Conservation (phyloP, 2,113 vertebrate genomes). For the Amphilophus citrinellus region DNA sequence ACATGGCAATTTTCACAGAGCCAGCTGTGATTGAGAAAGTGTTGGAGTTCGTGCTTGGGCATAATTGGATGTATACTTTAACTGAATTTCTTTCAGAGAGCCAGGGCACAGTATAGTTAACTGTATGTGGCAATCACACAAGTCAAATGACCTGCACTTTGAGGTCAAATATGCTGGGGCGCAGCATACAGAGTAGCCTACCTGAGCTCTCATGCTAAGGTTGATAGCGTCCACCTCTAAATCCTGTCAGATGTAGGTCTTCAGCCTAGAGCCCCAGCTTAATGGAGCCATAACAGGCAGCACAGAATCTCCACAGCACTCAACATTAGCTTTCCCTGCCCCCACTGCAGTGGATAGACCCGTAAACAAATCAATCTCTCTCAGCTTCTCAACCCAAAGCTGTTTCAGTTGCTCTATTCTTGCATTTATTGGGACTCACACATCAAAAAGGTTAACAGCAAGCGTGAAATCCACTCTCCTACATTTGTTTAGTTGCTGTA, state of each 20-base stretch:
- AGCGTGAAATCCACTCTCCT: background rate
- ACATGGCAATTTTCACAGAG: background rate
- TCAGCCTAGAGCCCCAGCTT: constrained; percentile 1
- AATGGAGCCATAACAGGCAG: background rate
- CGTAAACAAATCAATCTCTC: background rate
- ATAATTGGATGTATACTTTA: background rate
- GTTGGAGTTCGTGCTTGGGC: background rate
- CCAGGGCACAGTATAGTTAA: background rate
- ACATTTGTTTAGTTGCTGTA: background rate
- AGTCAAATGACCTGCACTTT: background rate
- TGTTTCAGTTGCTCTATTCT: background rate
- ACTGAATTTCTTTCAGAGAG: background rate
- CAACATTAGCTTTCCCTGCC: background rate
- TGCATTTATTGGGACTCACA: background rate
- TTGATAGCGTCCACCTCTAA: background rate
- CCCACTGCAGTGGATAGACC: background rate
- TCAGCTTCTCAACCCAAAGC: background rate
- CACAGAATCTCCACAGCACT: background rate
- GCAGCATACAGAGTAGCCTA: background rate
- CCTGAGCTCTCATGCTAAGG: background rate
- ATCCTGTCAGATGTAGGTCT: background rate
- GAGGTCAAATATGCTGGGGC: background rate
- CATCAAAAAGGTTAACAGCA: background rate
- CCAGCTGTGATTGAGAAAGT: background rate
- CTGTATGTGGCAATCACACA: background rate